Evolutionary conservation across 2,797 vertebrate genomes (phyloP).

Genomic region (Rhinella marina): DNA sequence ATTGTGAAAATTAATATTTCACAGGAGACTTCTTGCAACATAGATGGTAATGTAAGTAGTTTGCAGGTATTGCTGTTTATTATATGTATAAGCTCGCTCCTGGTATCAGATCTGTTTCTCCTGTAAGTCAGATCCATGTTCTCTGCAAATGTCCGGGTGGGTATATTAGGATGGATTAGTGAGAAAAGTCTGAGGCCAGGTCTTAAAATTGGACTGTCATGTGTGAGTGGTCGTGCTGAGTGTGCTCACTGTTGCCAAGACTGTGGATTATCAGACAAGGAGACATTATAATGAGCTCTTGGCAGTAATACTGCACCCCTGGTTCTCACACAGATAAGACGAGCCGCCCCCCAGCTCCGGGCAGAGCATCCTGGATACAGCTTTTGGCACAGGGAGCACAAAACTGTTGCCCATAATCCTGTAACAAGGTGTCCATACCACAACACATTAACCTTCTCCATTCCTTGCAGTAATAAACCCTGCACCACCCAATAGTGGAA

Average conservation of each 20-base stretch:
- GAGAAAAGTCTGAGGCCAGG: neutral
- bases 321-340: slow-evolving; percentile 49
- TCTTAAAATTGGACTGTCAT: neutral
- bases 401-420: neutral
- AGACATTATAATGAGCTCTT: slow-evolving; percentile 11
- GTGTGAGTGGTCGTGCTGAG: neutral
- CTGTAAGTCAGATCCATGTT: neutral
- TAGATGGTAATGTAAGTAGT: neutral
- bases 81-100: too few relatives aligned
- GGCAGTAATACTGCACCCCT: slow-evolving; percentile 16
- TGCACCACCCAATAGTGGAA: neutral
- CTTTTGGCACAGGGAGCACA: neutral
- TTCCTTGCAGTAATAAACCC: neutral
- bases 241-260: neutral
- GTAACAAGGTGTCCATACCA: neutral
- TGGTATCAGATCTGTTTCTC: neutral
- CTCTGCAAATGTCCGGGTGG: neutral
- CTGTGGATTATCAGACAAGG: slow-evolving; percentile 30
- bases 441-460: slow-evolving; percentile 8
- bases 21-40: neutral
- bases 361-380: slow-evolving; percentile 16
- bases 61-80: neutral
- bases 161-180: slow-evolving; percentile 3
- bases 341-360: neutral
- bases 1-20: neutral